Evolutionary conservation across 1,140 invertebrate genomes (phyloP).

Genomic region (Aphis craccivora): DNA sequence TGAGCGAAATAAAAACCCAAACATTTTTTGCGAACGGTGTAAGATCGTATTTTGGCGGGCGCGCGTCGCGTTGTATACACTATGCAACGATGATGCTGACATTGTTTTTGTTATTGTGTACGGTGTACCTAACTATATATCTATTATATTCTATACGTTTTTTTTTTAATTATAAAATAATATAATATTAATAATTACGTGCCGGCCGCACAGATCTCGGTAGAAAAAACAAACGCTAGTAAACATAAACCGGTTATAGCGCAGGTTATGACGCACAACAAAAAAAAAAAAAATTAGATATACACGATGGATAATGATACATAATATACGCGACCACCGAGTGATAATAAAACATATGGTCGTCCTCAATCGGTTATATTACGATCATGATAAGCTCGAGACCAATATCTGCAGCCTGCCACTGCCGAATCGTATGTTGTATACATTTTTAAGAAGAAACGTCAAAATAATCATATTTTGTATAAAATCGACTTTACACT

Average conservation of each 20-base stretch:
- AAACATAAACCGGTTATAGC: constrained; percentile 44
- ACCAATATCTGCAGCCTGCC: background rate
- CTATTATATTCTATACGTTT: background rate
- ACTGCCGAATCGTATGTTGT: background rate
- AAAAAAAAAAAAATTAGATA: constrained; percentile 7
- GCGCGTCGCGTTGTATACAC: background rate
- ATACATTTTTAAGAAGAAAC: background rate
- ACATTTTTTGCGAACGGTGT: background rate
- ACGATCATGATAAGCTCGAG: background rate
- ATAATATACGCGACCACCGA: background rate
- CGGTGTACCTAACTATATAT: background rate
- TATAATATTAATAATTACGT: background rate
- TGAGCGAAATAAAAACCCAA: background rate
- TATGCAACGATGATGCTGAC: background rate
- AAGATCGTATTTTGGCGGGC: background rate
- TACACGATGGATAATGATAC: background rate
- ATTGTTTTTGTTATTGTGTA: background rate
- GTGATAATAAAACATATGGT: constrained; percentile 19
- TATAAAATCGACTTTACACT: background rate
- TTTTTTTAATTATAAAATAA: constrained; percentile 15
- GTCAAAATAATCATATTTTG: background rate
- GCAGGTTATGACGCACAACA: constrained; percentile 2
- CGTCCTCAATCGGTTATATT: background rate
- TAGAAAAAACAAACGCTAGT: constrained; percentile 10
- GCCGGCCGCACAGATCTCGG: background rate